Evolutionary conservation across 2,888 invertebrate genomes (phyloP).

Genomic region (Nephrotoma guestfalica): DNA sequence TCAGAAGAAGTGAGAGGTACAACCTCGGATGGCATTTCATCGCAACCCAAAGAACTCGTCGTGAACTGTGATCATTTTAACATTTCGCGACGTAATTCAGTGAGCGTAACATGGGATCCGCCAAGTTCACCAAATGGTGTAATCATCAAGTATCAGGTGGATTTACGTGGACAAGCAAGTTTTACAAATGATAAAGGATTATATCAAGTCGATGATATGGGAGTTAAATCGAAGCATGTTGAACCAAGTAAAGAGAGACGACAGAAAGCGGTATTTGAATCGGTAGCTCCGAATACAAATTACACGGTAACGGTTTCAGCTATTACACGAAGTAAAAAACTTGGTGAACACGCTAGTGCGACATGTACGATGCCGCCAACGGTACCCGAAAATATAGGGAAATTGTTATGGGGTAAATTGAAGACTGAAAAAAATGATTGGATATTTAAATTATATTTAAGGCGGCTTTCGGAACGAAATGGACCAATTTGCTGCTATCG

Average conservation of each 20-base stretch:
- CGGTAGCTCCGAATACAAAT: constrained; percentile 67
- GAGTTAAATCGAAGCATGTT: constrained; percentile 43
- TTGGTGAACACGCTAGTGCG: constrained; percentile 48
- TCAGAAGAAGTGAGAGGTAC: constrained; percentile 63
- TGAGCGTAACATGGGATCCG: constrained; percentile 57
- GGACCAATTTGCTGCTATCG: constrained; percentile 81
- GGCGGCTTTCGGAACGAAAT: constrained; percentile 67
- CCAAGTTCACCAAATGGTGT: constrained; percentile 63
- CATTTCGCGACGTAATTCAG: constrained; percentile 35
- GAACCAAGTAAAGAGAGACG: constrained; percentile 35
- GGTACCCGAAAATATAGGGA: constrained; percentile 43
- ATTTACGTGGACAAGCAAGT: constrained; percentile 38
- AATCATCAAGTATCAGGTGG: constrained; percentile 60
- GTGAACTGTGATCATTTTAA: constrained; percentile 51
- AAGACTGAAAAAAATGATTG: constrained; percentile 46
- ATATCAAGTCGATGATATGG: constrained; percentile 38
- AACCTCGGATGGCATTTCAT: constrained; percentile 69
- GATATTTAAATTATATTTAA: constrained; percentile 59
- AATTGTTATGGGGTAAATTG: constrained; percentile 43
- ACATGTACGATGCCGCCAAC: constrained; percentile 58
- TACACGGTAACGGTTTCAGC: constrained; percentile 66
- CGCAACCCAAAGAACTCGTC: constrained; percentile 52
- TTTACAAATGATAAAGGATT: constrained; percentile 39
- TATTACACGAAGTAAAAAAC: constrained; percentile 58
- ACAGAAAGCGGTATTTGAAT: constrained; percentile 40